phyloP scores from a whole-genome alignment of 2,113 vertebrate genomes.

The Ardeotis arabs region DNA sequence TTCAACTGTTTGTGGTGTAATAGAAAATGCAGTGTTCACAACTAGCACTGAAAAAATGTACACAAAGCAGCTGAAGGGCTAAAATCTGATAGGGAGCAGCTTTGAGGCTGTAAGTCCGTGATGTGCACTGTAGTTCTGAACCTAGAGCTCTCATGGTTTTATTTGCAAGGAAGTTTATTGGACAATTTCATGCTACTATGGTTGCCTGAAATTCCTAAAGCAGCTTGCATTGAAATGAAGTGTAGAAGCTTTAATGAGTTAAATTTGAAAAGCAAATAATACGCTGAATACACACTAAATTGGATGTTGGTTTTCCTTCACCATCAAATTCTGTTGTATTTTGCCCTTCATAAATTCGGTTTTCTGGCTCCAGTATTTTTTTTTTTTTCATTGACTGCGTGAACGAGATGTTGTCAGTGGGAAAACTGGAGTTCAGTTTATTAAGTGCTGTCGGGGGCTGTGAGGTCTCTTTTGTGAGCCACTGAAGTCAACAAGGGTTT shows the following conservation, averaged over 20 bases:
- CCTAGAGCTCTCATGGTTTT: background rate
- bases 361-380: background rate
- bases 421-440: background rate
- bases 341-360: background rate
- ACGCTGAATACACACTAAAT: background rate
- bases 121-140: background rate
- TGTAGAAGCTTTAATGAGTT: background rate
- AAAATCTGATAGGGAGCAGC: background rate
- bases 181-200: background rate
- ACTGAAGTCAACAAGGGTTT: background rate
- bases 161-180: background rate
- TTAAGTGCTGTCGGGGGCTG: background rate
- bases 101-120: background rate
- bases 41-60: background rate
- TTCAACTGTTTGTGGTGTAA: background rate
- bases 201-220: background rate
- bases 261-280: background rate
- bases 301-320: background rate
- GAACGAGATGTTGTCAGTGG: background rate
- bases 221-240: background rate
- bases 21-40: background rate
- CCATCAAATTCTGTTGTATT: background rate
- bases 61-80: background rate
- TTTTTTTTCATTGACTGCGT: background rate
- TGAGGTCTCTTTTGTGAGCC: background rate